Base-by-base conservation (phyloP, 2,888 invertebrate species). In the Athetis lepigone region DNA sequence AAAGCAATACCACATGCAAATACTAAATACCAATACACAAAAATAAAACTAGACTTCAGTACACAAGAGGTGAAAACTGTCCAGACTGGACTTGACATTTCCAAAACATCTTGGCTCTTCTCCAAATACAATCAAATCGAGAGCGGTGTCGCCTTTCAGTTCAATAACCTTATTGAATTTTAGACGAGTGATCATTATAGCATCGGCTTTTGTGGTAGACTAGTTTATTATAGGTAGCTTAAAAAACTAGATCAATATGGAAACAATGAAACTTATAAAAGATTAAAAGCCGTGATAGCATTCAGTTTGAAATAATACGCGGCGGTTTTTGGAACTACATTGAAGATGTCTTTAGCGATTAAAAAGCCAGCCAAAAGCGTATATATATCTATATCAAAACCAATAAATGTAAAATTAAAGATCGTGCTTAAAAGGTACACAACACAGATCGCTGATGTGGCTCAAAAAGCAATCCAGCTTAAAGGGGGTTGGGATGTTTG, bases 31-130 rank as follows among this genome's bases (percentile, higher is more conserved):
- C 29, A 33, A 33, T 13, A 33, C 33, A 33, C 13, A 25, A 11
- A 13, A 16, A 19, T 40, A 42, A 46, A 46, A 23, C 23, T 43
- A 58, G 25, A 54, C 21, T 36, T 36, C 27, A 47, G 23, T 9
- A 25, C 23, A 63, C 55, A 56, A 45, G 16, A 49, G 37, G 9
- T 61, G 55, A 16, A 40, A 18, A 51, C 40, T 46, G 49, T 82
- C 77, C 81, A 79, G 80, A 63, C 82, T 78, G 77, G 78, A 84
- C 67, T 45, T 70, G 77, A 56, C 79, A 82, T 83, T 85, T 81
- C 72, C 71, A 70, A 83, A 83, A 79, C 78, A 66, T 62, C 60
- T 83, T 90, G 90, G 89, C 86, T 23, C 1, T 8, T 25, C 39
- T 82, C 86, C 89, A 90, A 87, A 70, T 70, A 67, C 68, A 60